phyloP scores from a whole-genome alignment of 1,140 invertebrate species.

The Bombus confusus region DNA sequence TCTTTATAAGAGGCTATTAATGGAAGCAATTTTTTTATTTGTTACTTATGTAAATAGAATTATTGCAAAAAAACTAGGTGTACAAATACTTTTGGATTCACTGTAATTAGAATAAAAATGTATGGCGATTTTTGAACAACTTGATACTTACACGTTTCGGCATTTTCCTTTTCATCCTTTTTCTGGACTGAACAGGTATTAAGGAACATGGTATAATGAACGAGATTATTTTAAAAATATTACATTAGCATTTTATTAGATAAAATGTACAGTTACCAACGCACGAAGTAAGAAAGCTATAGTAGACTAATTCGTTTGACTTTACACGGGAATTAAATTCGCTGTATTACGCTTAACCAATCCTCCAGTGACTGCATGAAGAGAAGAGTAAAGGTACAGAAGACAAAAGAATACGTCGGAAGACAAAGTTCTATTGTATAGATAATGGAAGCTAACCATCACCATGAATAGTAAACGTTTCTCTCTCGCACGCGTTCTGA shows the following conservation, averaged over 20 bases:
- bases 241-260: conserved; percentile 81
- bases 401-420: conserved; percentile 51
- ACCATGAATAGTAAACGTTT: conserved; percentile 75
- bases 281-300: conserved; percentile 78
- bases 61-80: too few relatives aligned
- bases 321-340: conserved; percentile 80
- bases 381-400: conserved; percentile 58
- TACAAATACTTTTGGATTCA: too few relatives aligned
- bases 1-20: too few relatives aligned
- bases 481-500: conserved; percentile 7
- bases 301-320: conserved; percentile 81
- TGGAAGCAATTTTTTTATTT: too few relatives aligned
- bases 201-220: neutral
- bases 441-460: conserved; percentile 79
- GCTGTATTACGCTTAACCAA: conserved; percentile 76
- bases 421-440: conserved; percentile 60
- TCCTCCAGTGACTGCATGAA: conserved; percentile 81
- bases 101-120: conserved; percentile 1
- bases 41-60: too few relatives aligned
- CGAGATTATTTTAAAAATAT: conserved; percentile 64
- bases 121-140: neutral
- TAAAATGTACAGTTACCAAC: conserved; percentile 82
- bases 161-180: neutral
- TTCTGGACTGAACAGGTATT: neutral
- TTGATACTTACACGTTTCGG: neutral